Evolutionary conservation across 2,113 vertebrate genomes (phyloP), one percentile per base, ranked within the genome.

Genomic region (Paradoxurus hermaphroditus): DNA sequence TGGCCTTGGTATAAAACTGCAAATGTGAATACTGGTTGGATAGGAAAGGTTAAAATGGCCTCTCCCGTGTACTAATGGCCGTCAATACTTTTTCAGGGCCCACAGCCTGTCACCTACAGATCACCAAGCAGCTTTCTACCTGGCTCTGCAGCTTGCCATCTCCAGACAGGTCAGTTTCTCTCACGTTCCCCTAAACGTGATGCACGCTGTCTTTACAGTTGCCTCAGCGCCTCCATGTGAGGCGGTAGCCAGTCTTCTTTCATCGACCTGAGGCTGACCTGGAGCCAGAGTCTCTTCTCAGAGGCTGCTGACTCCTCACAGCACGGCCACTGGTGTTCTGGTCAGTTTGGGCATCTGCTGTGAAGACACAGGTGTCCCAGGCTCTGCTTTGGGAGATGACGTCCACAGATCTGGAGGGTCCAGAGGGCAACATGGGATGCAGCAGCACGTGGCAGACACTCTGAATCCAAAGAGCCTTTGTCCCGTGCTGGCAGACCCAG

Each of bases 91-190:
- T 98, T 98, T 63, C 97, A 99, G 99, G 99, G 99, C 99, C 95
- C 99, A 99, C 98, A 99, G 99, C 98, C 98, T 99, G 95, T 99
- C 99, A 97, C 99, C 99, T 53, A 99, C 98, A 2, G 99, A 99
- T 98, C 99, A 99, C 97, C 99, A 99, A 95, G 99, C 99, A 94
- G 99, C 99, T 19, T 99, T 99, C 98, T 99, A 99, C 98, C 97
- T 99, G 98, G 99, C 99, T 6, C 97, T 99, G 97, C 99, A 99
- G 98, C 99, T 99, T 36, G 99, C 99, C 82, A 99, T 99, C 97
- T 99, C 99, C 98, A 99, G 99, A 98, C 99, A 99, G 99, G 99
- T 99, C 97, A 99, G 98, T 98, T 82, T 53, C 78, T 31, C 3
- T 6, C 0, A 1, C 4, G n/a, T 46, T 29, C 63, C 59, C 59